A percentile compares a stretch with the other conserved stretches of the same genome.
phyloP scores from a whole-genome alignment of 1,140 invertebrate species.

The Drosophila lacteicornis region DNA sequence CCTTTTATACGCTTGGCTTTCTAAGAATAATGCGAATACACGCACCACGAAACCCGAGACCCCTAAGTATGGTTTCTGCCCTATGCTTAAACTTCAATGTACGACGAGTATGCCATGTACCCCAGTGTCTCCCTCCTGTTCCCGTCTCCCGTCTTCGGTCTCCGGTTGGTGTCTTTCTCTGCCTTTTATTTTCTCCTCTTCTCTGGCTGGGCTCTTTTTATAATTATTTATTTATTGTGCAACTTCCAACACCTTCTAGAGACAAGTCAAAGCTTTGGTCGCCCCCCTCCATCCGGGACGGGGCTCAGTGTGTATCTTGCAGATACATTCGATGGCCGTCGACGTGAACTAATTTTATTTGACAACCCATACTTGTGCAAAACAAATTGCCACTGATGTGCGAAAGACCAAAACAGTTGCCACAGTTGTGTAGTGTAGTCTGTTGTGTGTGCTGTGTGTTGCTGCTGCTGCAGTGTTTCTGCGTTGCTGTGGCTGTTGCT shows the following conservation, averaged over 20 bases:
- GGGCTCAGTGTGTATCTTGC: constrained; percentile 37
- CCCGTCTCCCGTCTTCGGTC: not conserved
- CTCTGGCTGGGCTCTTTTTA: constrained; percentile 56
- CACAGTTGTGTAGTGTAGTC: constrained; percentile 52
- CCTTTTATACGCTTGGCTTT: constrained; percentile 82
- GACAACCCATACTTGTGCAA: constrained; percentile 85
- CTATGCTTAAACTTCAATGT: constrained; percentile 83
- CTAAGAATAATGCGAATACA: constrained; percentile 81
- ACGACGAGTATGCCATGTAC: constrained; percentile 56
- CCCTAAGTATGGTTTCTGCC: constrained; percentile 82
- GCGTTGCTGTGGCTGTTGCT: constrained; percentile 47
- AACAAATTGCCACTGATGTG: constrained; percentile 85
- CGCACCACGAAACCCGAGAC: constrained; percentile 77
- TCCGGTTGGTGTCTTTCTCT: constrained; percentile 17
- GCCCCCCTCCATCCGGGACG: not conserved
- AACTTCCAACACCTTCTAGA: constrained; percentile 85
- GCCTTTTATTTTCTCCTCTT: constrained; percentile 9
- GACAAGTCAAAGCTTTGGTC: constrained; percentile 79
- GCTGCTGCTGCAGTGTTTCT: constrained; percentile 17
- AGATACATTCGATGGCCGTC: constrained; percentile 65
- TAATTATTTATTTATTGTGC: constrained; percentile 85
- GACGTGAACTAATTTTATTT: constrained; percentile 84
- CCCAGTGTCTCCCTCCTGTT: constrained; percentile 4
- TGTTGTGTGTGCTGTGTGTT: constrained; percentile 30
- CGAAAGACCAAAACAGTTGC: constrained; percentile 82